Base-by-base conservation (phyloP, 2,797 vertebrate genomes). In the Tangara arthus region DNA sequence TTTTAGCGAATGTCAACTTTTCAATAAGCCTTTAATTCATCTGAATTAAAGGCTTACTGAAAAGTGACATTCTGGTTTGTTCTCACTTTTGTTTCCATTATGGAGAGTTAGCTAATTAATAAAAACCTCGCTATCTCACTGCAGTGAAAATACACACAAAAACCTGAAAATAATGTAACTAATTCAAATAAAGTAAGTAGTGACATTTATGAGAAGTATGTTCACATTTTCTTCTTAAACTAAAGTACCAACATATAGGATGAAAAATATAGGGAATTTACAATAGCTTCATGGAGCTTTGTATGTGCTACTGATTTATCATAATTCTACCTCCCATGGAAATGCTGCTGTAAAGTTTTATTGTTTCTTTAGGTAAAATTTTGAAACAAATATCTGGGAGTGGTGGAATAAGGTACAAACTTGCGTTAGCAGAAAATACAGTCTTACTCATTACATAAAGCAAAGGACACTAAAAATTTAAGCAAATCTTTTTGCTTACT, bases 261-360 rank as follows among this genome's bases (percentile, higher is more conserved):
- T n/a, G 15, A 94, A 66, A 77, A 15, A 41, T 17, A 69, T 0
- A 3, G 1, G 19, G 22, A 77, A 55, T 35, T 60, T 52, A 37
- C 17, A 34, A 0, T 0, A 71, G 12, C 34, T 49, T 39, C 41
- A 60, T 0, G 1, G 12, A 72, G 7, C n/a, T 84, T 79, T 46
- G 27, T 26, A 70, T 5, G 1, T 27, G 49, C 14, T 70, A 44
- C 7, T 56, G 30, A 72, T 63, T 19, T 49, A 84, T 30, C 37
- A 42, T 47, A 56, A 76, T 50, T 77, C 41, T 23, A 76, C 20
- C 18, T 76, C n/a, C 49, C 34, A 24, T 2, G 3, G 60, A 80
- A 87, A 65, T 41, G 46, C 53, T 93, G n/a, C 56, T 82, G 49
- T 39, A 42, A 87, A 69, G 14, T n/a, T 87, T 72, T 53, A 86